Evolutionary conservation across 1,140 invertebrate species (phyloP).

Genomic region (Bombus pascuorum): DNA sequence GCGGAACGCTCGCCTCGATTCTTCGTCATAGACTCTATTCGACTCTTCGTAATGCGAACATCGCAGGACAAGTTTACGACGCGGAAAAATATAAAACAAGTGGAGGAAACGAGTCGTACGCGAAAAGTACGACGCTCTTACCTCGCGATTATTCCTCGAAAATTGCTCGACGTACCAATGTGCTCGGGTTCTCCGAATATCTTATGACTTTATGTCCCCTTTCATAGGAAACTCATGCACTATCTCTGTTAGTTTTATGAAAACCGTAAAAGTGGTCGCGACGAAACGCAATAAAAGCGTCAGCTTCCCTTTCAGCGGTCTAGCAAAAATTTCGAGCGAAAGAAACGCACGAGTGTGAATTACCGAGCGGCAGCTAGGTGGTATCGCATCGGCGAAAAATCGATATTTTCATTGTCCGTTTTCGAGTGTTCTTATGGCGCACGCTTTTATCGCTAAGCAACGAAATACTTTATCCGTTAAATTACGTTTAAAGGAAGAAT

Average conservation of each 20-base stretch:
- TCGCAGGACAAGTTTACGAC: neutral
- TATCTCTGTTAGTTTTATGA: neutral
- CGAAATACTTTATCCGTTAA: neutral
- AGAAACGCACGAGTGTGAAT: conserved; percentile 30
- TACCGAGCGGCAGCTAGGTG: neutral
- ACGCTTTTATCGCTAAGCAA: no score
- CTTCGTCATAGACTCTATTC: neutral
- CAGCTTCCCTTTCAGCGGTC: no score
- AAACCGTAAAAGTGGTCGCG: neutral
- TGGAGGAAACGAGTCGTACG: neutral
- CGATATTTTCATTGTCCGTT: neutral
- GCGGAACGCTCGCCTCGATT: neutral
- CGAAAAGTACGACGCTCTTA: neutral
- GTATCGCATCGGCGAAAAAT: neutral
- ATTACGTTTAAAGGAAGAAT: no score
- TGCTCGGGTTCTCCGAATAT: neutral
- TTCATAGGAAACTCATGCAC: neutral
- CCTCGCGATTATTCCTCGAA: neutral
- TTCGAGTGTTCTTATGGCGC: neutral
- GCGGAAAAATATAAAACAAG: neutral
- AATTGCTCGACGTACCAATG: neutral
- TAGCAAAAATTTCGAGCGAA: conserved; percentile 21
- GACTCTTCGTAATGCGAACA: neutral
- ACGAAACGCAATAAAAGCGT: neutral
- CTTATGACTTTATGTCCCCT: neutral